A percentile compares a stretch with the other conserved stretches of the same genome.
Conservation (phyloP, 2,797 vertebrate genomes). For the Neopelma chrysocephalum region DNA sequence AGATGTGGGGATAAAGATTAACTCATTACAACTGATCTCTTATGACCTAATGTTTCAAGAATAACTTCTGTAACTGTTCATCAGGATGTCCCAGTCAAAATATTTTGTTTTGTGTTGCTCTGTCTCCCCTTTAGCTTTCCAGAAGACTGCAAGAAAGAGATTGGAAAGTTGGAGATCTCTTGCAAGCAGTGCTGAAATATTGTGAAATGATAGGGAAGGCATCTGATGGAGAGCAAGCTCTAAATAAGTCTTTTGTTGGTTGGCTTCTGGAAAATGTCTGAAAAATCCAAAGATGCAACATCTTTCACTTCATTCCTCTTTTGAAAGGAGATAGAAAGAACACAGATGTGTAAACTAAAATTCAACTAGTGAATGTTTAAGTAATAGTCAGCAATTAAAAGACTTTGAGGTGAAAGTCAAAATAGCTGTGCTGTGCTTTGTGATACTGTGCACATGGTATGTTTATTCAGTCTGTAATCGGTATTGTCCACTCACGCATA, state of each 20-base stretch:
- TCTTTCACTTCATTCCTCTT: conserved; percentile 50
- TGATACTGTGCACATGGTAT: conserved; percentile 63
- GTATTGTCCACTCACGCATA: conserved; percentile 38
- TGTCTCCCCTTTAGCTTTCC: conserved; percentile 79
- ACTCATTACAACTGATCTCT: conserved; percentile 31
- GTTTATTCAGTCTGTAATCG: conserved; percentile 67
- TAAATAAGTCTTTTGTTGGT: conserved; percentile 80
- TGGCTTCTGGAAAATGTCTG: conserved; percentile 92
- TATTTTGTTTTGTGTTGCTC: conserved; percentile 13
- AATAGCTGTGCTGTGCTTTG: conserved; percentile 72
- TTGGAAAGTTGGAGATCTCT: conserved; percentile 90
- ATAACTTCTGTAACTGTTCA: conserved; percentile 1
- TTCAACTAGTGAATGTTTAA: conserved; percentile 40
- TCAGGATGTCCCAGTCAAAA: conserved; percentile 17
- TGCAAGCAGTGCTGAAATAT: conserved; percentile 90
- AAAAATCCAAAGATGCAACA: conserved; percentile 30
- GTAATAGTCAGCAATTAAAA: conserved; percentile 59
- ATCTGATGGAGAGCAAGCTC: conserved; percentile 65
- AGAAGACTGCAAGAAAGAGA: conserved; percentile 83
- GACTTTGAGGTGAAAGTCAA: conserved; percentile 71
- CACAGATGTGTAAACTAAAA: conserved; percentile 38
- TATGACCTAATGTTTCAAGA: conserved; percentile 13
- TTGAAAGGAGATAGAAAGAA: conserved; percentile 35
- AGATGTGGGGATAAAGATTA: conserved; percentile 48
- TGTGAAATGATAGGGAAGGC: conserved; percentile 78